Evolutionary conservation across 1,140 invertebrate genomes (phyloP).

Genomic region (Nasonia giraulti): DNA sequence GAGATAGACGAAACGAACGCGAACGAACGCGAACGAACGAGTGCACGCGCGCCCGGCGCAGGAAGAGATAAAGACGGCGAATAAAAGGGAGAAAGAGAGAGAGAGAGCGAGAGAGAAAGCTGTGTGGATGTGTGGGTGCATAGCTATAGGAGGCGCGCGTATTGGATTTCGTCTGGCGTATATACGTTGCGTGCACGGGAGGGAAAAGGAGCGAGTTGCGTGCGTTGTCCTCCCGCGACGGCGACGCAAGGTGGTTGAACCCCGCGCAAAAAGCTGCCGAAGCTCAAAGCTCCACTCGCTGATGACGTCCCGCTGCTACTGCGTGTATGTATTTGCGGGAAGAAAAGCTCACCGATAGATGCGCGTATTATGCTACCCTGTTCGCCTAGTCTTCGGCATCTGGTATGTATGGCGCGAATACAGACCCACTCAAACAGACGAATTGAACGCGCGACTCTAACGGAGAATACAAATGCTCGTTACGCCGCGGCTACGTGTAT

Average conservation of each 20-base stretch:
- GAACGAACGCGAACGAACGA: not conserved
- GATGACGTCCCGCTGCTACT: not conserved
- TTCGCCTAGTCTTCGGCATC: no score
- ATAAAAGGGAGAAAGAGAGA: slow-evolving; percentile 28
- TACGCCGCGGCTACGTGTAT: not conserved
- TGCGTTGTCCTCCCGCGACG: slow-evolving; percentile 51
- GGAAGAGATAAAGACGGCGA: slow-evolving; percentile 33
- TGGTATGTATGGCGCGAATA: not conserved
- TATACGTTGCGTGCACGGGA: not conserved
- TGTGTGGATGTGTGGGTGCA: not conserved
- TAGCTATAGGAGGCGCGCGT: not conserved
- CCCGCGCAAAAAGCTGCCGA: slow-evolving; percentile 49
- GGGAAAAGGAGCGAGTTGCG: slow-evolving; percentile 49
- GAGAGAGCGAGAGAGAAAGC: not conserved
- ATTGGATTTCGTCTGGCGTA: slow-evolving; percentile 37
- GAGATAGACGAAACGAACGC: not conserved
- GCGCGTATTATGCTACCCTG: no score
- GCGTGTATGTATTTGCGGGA: not conserved
- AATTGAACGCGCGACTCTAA: not conserved
- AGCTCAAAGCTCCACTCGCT: slow-evolving; percentile 47
- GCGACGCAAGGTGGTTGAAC: slow-evolving; percentile 56
- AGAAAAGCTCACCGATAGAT: not conserved
- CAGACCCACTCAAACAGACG: not conserved
- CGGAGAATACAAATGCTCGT: slow-evolving; percentile 4
- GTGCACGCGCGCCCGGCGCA: not conserved